phyloP scores from a whole-genome alignment of 2,113 vertebrate species.

The Recurvirostra avosetta region DNA sequence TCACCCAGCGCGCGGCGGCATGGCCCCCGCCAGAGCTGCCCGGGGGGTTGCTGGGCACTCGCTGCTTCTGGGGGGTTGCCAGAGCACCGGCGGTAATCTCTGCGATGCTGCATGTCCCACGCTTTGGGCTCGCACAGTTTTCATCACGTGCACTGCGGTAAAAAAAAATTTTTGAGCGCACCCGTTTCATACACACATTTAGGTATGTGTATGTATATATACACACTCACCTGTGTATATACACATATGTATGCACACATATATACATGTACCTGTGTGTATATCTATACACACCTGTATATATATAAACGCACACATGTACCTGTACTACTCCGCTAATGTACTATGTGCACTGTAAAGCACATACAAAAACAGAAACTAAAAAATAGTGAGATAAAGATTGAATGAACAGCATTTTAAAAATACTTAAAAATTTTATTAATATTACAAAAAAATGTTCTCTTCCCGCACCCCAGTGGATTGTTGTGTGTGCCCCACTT shows the following conservation, averaged over 20 bases:
- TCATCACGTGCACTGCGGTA: fast-evolving
- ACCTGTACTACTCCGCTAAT: neutral
- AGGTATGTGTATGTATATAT: neutral
- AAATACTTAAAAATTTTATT: neutral
- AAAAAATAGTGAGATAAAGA: too few species aligned
- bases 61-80: fast-evolving
- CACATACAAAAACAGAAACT: too few species aligned
- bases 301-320: neutral
- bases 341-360: neutral
- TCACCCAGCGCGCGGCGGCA: fast-evolving
- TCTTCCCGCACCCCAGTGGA: fast-evolving
- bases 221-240: too few species aligned
- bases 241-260: neutral
- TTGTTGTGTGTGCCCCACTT: neutral
- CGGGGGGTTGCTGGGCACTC: neutral
- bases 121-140: neutral
- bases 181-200: fast-evolving
- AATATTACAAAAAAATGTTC: neutral
- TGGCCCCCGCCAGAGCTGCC: too few species aligned
- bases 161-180: neutral
- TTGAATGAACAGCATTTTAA: too few species aligned
- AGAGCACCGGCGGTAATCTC: neutral
- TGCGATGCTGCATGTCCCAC: neutral
- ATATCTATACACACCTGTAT: too few species aligned
- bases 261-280: neutral